Conservation (phyloP, 2,797 vertebrate genomes). For the Xiphophorus birchmanni region DNA sequence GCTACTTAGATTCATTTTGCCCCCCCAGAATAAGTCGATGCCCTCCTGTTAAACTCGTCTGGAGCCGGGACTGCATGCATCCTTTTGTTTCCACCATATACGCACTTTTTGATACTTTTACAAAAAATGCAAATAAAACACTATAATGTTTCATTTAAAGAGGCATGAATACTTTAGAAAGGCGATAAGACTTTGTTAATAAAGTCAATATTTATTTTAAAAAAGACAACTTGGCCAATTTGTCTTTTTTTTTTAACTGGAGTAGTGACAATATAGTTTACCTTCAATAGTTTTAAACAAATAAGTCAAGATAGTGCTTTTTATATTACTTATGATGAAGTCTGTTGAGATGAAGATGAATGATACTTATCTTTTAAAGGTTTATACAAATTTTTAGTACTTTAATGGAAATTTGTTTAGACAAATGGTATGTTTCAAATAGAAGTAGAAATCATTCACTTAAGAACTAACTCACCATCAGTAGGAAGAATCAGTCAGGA, state of each 20-base stretch:
- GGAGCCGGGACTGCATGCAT: background rate
- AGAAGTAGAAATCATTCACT: background rate
- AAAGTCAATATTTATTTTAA: background rate
- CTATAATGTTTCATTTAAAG: too few species aligned
- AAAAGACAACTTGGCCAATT: background rate
- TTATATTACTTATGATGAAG: background rate
- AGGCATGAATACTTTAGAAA: too few species aligned
- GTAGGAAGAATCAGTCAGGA: background rate
- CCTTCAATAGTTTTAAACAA: background rate
- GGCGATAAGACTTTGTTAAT: background rate
- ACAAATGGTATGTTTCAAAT: background rate
- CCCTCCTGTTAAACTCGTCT: too few species aligned
- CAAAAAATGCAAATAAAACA: background rate
- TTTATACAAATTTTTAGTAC: background rate
- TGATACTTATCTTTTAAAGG: background rate
- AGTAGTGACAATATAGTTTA: background rate
- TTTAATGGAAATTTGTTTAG: background rate
- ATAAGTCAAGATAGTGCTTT: background rate
- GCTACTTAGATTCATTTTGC: too few species aligned
- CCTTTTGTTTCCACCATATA: background rate
- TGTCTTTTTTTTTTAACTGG: background rate
- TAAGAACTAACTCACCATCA: background rate
- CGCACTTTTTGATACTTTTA: background rate
- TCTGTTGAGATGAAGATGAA: background rate
- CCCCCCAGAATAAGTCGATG: too few species aligned